Percentiles rank a stretch among this genome's conserved stretches.
These are phyloP conservation scores for Oscheius onirici DNA, from an alignment of 2,888 invertebrate genomes.

Conservation along the genomic window DNA sequence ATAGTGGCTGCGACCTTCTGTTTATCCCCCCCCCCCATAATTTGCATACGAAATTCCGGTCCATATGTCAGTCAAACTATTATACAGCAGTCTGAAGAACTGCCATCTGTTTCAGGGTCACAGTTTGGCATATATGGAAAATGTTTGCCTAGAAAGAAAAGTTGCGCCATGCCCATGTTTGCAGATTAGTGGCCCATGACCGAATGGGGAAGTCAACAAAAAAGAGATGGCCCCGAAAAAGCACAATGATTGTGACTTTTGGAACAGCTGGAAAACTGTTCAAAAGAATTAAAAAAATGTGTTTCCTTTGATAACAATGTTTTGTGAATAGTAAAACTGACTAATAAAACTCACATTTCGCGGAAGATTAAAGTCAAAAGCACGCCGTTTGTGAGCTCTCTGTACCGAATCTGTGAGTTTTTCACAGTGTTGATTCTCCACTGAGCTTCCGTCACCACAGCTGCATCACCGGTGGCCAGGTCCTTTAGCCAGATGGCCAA, in stretches of 20 bases:
- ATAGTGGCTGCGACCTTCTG: slow-evolving; percentile 16
- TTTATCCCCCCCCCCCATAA: slow-evolving; percentile 25
- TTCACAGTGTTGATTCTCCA: slow-evolving; percentile 30
- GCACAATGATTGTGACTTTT: slow-evolving; percentile 7
- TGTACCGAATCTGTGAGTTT: slow-evolving; percentile 40
- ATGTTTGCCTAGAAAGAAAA: slow-evolving; percentile 18
- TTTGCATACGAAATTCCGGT: slow-evolving; percentile 25
- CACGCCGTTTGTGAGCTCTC: slow-evolving; percentile 57
- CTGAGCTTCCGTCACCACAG: slow-evolving; percentile 30
- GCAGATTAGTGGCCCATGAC: slow-evolving; percentile 32
- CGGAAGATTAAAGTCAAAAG: slow-evolving; percentile 47
- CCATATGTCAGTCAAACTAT: slow-evolving; percentile 17
- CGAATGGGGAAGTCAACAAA: slow-evolving; percentile 32
- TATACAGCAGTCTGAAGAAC: neutral
- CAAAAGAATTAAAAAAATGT: neutral
- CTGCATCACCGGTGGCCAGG: slow-evolving; percentile 13
- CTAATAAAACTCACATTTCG: slow-evolving; percentile 46
- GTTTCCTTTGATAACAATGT: neutral
- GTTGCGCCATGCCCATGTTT: slow-evolving; percentile 29
- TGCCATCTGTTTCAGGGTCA: neutral
- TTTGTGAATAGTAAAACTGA: too few relatives aligned
- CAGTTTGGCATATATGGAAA: slow-evolving; percentile 12
- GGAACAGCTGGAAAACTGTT: neutral
- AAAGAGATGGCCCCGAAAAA: slow-evolving; percentile 20
- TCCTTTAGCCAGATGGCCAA: slow-evolving; percentile 29